Evolutionary conservation across 2,888 invertebrate genomes (phyloP).

Genomic region (Pogonocherus hispidulus): DNA sequence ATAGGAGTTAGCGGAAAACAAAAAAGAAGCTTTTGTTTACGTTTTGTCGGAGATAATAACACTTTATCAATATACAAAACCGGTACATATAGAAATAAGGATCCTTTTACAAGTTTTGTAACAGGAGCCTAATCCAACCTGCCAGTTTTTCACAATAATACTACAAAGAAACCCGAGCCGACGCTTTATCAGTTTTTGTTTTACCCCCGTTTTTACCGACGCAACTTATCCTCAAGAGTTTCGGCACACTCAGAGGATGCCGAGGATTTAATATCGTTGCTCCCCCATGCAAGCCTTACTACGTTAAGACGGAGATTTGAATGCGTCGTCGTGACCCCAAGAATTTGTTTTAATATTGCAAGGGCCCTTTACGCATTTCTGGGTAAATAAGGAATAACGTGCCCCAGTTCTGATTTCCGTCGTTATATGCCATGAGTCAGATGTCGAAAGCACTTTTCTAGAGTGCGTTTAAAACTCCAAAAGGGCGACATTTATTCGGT

Average conservation of each 20-base stretch:
- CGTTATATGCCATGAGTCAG: neutral
- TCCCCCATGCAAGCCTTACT: neutral
- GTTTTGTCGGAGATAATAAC: no score
- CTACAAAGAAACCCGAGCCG: neutral
- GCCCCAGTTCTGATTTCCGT: neutral
- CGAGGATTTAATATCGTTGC: neutral
- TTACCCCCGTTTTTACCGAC: neutral
- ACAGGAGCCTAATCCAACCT: neutral
- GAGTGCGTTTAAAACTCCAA: neutral
- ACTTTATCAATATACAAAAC: no score
- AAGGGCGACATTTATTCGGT: neutral
- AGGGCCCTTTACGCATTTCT: neutral
- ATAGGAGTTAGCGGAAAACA: no score
- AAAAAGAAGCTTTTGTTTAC: no score
- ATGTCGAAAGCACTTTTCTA: neutral
- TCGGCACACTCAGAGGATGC: neutral
- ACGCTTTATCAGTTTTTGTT: neutral
- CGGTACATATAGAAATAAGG: neutral
- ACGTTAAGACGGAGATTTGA: neutral
- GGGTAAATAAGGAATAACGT: neutral
- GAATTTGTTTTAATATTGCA: constrained; percentile 6
- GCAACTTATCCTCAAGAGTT: neutral
- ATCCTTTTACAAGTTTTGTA: neutral
- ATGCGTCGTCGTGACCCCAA: neutral
- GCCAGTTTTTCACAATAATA: neutral